Conservation (phyloP, 2,113 vertebrate genomes). For the Pagrus major region DNA sequence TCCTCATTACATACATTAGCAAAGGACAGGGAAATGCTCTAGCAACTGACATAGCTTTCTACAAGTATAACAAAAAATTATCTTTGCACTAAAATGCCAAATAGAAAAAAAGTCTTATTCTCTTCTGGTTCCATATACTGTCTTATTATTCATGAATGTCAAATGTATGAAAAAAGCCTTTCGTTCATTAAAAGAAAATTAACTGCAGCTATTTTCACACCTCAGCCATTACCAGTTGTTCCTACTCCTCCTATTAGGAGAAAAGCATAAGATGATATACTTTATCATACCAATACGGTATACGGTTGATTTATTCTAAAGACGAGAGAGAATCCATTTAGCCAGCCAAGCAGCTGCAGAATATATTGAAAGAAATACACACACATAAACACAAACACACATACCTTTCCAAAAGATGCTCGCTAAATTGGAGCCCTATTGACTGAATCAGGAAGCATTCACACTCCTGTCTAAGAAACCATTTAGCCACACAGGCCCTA, state of each 20-base stretch:
- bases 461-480: conserved; percentile 60
- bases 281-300: background rate
- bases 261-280: background rate
- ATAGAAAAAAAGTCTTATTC: background rate
- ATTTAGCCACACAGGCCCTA: conserved; percentile 61
- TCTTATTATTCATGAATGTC: background rate
- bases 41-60: background rate
- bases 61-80: background rate
- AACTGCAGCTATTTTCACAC: background rate
- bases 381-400: conserved; percentile 26
- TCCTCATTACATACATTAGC: background rate
- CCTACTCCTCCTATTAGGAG: background rate
- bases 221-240: background rate
- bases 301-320: background rate
- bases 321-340: background rate
- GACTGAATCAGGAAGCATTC: conserved; percentile 64
- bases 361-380: background rate
- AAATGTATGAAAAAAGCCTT: background rate
- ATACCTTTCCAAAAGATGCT: conserved; percentile 43
- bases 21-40: background rate
- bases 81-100: background rate
- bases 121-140: background rate
- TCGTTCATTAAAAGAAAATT: background rate
- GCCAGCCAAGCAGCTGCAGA: conserved; percentile 14
- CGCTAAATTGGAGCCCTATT: conserved; percentile 42